Conservation (phyloP, 2,888 invertebrate species). For the Drosophila flavopinicola region DNA sequence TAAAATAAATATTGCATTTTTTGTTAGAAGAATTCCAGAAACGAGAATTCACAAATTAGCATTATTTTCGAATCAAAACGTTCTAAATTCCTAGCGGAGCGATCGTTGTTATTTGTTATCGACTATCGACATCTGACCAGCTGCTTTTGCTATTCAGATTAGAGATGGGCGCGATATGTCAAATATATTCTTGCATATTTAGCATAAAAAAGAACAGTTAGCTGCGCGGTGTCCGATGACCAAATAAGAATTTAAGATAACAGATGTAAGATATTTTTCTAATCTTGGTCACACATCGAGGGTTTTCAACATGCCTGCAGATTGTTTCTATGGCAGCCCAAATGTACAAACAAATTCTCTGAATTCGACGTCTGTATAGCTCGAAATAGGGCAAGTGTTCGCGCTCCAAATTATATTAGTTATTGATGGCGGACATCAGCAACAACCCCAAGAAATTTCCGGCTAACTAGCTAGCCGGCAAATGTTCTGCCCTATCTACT, state of each 20-base stretch:
- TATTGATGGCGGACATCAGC: constrained; percentile 30
- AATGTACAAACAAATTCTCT: constrained; percentile 8
- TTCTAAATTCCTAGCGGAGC: not conserved
- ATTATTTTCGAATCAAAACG: not conserved
- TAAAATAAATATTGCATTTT: too few relatives aligned
- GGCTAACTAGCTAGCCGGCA: constrained; percentile 11
- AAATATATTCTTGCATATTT: constrained; percentile 3
- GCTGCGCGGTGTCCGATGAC: not conserved
- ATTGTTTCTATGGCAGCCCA: constrained; percentile 13
- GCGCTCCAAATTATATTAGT: constrained; percentile 9
- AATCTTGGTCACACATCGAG: not conserved
- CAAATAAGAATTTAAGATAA: constrained; percentile 1
- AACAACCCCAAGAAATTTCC: constrained; percentile 40
- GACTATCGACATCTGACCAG: constrained; percentile 7
- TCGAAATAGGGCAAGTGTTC: constrained; percentile 14
- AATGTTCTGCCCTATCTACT: constrained; percentile 4
- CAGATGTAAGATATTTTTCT: not conserved
- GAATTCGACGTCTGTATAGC: constrained; percentile 2
- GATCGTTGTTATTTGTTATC: constrained; percentile 6
- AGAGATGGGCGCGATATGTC: constrained; percentile 6
- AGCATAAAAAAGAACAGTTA: not conserved
- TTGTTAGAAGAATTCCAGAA: not conserved
- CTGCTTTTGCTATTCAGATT: not conserved
- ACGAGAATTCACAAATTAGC: not conserved
- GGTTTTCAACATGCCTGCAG: not conserved